Evolutionary conservation across 2,797 vertebrate species (phyloP), one percentile per base, ranked within the genome.

Genomic region (Acropternis orthonyx): DNA sequence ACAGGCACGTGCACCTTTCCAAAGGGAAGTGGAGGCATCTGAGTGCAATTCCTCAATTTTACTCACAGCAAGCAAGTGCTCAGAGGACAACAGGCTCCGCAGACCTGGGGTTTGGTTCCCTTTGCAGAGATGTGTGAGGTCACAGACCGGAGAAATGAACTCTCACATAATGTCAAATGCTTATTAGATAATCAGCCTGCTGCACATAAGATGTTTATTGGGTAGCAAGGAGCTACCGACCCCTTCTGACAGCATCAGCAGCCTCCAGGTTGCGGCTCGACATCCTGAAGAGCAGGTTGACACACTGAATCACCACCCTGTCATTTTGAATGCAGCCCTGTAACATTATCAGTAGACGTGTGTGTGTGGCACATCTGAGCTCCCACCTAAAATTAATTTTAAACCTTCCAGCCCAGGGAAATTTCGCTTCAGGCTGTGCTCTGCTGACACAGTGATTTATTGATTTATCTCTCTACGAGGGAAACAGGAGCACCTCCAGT

Each of bases 401-500:
- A 94, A 94, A 61, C 65, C 68, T 88, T 80, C 61, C 37, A 83
- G 72, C 22, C 37, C 58, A 32, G 19, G 61, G 68, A 85, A 78
- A 44, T 43, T 32, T 58, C 1, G 1, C 87, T 87, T 75, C 92
- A 76, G 90, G 92, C 81, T 92, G 81, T 85, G 78, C 49, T 85
- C 41, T 75, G 86, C 84, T 92, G 93, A 92, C 86, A 92, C 7
- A 3, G 58, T 77, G 77, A 93, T 87, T 85, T 89, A 93, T 86
- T 66, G 92, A 93, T 88, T 92, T 85, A 17, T 54, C 56, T 87
- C 61, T 79, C 65, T 24, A 10, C 71, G 51, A 46, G 34, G 52
- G 17, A 90, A 81, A 66, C 65, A 62, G 69, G 46, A 86, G 54
- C 39, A 78, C 28, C 46, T 30, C 83, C 43, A 55, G 23, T 23